Conservation (phyloP, 2,797 vertebrate species). For the Alauda arvensis region DNA sequence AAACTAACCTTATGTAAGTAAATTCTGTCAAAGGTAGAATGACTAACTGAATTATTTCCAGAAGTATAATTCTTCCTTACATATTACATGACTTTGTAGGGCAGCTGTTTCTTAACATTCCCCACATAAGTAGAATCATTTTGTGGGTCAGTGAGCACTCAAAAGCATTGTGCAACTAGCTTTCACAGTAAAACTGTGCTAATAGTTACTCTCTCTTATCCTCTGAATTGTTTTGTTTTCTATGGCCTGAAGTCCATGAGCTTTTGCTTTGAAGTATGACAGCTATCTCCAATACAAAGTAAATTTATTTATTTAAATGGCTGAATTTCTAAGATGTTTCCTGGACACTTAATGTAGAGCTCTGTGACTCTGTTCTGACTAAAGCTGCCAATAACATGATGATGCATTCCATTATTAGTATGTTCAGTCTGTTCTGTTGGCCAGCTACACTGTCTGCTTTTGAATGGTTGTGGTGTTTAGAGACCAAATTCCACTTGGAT, state of each 20-base stretch:
- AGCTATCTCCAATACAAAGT: neutral
- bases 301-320: neutral
- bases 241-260: neutral
- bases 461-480: neutral
- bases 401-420: neutral
- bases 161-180: neutral
- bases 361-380: neutral
- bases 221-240: neutral
- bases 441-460: neutral
- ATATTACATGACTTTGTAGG: neutral
- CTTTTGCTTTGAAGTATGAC: neutral
- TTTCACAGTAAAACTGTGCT: neutral
- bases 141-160: neutral
- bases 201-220: neutral
- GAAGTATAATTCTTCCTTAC: neutral
- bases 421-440: neutral
- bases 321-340: neutral
- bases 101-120: neutral
- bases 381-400: neutral
- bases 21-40: neutral
- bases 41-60: neutral
- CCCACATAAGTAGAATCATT: neutral
- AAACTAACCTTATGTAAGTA: constrained; percentile 49
- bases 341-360: neutral
- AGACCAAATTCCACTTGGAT: neutral